Base-by-base conservation (phyloP, 1,140 invertebrate genomes). In the Ips nitidus region DNA sequence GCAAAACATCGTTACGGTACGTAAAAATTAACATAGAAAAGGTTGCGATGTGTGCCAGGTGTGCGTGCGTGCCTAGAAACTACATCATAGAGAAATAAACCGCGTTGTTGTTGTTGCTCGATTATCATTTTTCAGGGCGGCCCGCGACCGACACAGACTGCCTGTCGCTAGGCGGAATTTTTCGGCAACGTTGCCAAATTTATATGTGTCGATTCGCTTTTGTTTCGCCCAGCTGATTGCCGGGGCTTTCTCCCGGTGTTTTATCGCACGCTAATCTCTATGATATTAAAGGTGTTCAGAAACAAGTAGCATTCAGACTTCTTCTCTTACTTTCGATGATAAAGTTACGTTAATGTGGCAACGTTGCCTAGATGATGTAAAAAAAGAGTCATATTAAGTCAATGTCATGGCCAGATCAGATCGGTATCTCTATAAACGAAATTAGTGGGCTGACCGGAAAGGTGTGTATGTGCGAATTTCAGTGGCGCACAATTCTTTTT, bases 71-170 rank as follows among this genome's bases (percentile, higher is more conserved):
- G 55, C 64, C 42, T 66, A 66, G 55, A 66, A 66, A 66, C 64
- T 58, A 66, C 60, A 50, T 42, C 37, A 22, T 43, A 53, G 43
- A 41, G 43, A 50, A 50, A 50, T 22, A 6, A 50, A 50, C 7
- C 22, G 45, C 45, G 39, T 61, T 43, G 66, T 59, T 58, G 8
- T 59, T 50, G 22, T 42, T 57, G 59, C 47, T 62, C 41, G 47
- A 69, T 69, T 69, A 62, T 69, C 56, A 68, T 60, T 68, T 69
- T 69, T 69, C 47, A 67, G 65, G 65, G 65, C 65, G 60, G n/a
- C 65, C 56, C 65, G 58, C 53, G 53, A 66, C 38, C 66, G 8
- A 50, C 57, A 60, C 60, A 70, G 69, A 70, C 69, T 70, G 69
- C 69, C 42, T 65, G 69, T 70, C 69, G 69, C 60, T 70, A 70